Conservation (phyloP, 2,797 vertebrate species). For the Pseudochromis fuscus region DNA sequence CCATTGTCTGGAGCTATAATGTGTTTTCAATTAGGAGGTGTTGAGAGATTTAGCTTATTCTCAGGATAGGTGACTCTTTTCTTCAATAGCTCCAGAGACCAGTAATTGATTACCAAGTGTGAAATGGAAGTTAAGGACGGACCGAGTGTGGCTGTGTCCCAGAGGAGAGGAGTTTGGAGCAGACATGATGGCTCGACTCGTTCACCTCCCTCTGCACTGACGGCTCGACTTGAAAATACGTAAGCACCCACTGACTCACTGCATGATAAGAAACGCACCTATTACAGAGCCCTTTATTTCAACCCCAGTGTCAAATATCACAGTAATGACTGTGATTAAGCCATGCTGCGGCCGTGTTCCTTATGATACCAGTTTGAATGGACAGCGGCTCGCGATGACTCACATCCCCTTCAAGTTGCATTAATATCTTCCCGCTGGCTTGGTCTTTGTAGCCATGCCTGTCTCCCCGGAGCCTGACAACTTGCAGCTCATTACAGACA, state of each 20-base stretch:
- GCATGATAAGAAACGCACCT: slow-evolving; percentile 51
- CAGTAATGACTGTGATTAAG: slow-evolving; percentile 67
- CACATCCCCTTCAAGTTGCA: slow-evolving; percentile 65
- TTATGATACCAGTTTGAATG: slow-evolving; percentile 64
- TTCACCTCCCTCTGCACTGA: slow-evolving; percentile 36
- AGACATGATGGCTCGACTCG: slow-evolving; percentile 19
- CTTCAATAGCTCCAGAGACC: slow-evolving; percentile 71
- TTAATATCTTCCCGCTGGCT: slow-evolving; percentile 67
- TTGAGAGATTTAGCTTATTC: slow-evolving; percentile 77
- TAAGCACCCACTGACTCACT: slow-evolving; percentile 49
- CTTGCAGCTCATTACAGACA: slow-evolving; percentile 66
- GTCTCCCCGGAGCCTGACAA: slow-evolving; percentile 63
- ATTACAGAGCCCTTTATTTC: slow-evolving; percentile 56
- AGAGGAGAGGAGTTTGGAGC: slow-evolving; percentile 51
- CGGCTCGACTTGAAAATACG: slow-evolving; percentile 54
- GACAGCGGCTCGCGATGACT: slow-evolving; percentile 61
- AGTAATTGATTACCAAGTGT: slow-evolving; percentile 83
- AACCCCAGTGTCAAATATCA: slow-evolving; percentile 66
- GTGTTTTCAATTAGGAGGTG: slow-evolving; percentile 83
- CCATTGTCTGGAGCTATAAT: slow-evolving; percentile 80
- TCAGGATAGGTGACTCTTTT: slow-evolving; percentile 71
- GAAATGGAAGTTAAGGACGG: slow-evolving; percentile 78
- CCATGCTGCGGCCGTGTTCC: slow-evolving; percentile 41
- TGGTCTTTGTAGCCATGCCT: slow-evolving; percentile 55
- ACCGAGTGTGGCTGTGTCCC: slow-evolving; percentile 61